These are phyloP conservation scores for Lordiphosa mommai DNA, from an alignment of 1,140 invertebrate genomes.

Conservation along the genomic window DNA sequence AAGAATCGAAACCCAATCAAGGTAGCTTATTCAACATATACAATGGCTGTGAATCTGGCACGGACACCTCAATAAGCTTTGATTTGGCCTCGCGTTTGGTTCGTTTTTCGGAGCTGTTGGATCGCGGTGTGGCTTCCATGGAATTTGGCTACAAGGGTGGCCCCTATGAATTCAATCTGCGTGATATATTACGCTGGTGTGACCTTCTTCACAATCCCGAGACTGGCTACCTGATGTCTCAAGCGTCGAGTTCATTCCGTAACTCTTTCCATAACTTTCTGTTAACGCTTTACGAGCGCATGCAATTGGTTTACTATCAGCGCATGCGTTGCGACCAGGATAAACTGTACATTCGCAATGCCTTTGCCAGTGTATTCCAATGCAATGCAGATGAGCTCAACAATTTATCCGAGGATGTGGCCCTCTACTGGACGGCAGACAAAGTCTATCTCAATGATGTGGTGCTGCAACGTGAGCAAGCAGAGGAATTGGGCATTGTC, in stretches of 20 bases:
- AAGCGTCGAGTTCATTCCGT: background rate
- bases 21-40: conserved; percentile 56
- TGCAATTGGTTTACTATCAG: conserved; percentile 78
- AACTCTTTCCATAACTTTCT: conserved; percentile 56
- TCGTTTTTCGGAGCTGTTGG: conserved; percentile 88
- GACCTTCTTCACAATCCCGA: conserved; percentile 80
- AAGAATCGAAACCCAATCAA: background rate
- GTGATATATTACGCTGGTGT: conserved; percentile 97
- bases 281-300: conserved; percentile 67
- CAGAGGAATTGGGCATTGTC: conserved; percentile 3
- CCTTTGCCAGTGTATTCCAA: conserved; percentile 56
- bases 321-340: conserved; percentile 76
- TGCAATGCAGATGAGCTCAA: conserved; percentile 65
- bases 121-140: conserved; percentile 83
- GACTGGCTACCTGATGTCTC: conserved; percentile 54
- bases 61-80: conserved; percentile 10
- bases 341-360: conserved; percentile 63
- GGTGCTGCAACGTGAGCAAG: conserved; percentile 42
- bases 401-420: conserved; percentile 62
- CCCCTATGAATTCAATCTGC: conserved; percentile 98
- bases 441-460: conserved; percentile 74
- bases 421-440: conserved; percentile 71
- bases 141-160: conserved; percentile 88
- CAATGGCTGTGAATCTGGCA: background rate
- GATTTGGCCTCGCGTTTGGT: conserved; percentile 88